A percentile compares a stretch with the other conserved stretches of the same genome.
Evolutionary conservation across 2,113 vertebrate genomes (phyloP).

Genomic region (Syrmaticus mikado): DNA sequence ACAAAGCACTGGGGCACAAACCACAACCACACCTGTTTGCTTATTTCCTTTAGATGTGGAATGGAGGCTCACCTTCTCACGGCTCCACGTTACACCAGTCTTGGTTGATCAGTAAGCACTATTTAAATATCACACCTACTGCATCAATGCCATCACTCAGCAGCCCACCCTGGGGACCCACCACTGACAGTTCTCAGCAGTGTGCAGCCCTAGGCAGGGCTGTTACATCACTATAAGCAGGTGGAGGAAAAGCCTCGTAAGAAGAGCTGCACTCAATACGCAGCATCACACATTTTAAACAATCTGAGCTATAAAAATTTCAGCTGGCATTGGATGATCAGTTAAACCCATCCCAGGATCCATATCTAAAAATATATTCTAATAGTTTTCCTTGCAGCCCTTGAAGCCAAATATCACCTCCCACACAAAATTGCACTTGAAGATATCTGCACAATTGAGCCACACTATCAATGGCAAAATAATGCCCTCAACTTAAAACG

Average conservation of each 20-base stretch:
- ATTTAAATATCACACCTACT: neutral
- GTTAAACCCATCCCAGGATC: neutral
- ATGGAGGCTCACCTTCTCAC: neutral
- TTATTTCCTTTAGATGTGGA: neutral
- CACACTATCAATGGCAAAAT: neutral
- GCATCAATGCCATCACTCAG: neutral
- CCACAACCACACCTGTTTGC: neutral
- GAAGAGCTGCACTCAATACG: neutral
- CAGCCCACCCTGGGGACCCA: neutral
- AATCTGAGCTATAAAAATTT: neutral
- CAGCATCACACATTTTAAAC: neutral
- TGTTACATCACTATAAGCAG: neutral
- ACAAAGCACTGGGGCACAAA: neutral
- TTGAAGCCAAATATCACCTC: neutral
- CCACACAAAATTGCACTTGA: neutral
- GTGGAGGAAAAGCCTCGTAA: neutral
- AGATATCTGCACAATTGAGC: neutral
- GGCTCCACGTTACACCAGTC: neutral
- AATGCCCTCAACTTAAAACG: neutral
- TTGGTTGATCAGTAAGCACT: neutral
- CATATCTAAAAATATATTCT: neutral
- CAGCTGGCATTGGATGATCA: neutral
- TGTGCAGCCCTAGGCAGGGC: neutral
- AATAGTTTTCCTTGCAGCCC: neutral
- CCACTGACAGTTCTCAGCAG: neutral